A percentile compares a stretch with the other conserved stretches of the same genome.
phyloP scores from a whole-genome alignment of 2,888 invertebrate species.

The Hemistola chrysoprasaria region DNA sequence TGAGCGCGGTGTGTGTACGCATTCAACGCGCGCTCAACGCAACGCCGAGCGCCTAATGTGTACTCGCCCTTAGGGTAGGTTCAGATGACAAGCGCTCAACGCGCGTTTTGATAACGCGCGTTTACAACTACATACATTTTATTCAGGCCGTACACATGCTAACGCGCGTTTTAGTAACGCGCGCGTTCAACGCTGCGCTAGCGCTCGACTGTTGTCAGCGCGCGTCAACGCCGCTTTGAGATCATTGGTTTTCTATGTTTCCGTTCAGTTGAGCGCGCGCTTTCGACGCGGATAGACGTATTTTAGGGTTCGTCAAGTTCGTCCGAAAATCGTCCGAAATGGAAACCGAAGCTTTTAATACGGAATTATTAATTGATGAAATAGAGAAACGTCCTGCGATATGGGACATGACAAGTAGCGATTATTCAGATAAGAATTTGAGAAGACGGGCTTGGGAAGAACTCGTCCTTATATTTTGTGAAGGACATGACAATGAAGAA shows the following conservation, averaged over 20 bases:
- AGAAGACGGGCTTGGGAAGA: slow-evolving; percentile 15
- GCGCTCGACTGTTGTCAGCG: slow-evolving; percentile 27
- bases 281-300: slow-evolving; percentile 18
- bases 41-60: too few species aligned
- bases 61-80: slow-evolving; percentile 2
- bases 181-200: slow-evolving; percentile 30
- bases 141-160: slow-evolving; percentile 30
- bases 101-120: slow-evolving; percentile 28
- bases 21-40: too few species aligned
- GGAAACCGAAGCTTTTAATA: slow-evolving; percentile 19
- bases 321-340: slow-evolving; percentile 18
- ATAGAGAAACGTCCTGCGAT: slow-evolving; percentile 14
- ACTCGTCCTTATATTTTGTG: slow-evolving; percentile 15
- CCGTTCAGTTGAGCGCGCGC: slow-evolving; percentile 3
- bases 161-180: slow-evolving; percentile 27
- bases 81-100: slow-evolving; percentile 17
- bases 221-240: slow-evolving; percentile 18
- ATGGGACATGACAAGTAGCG: slow-evolving; percentile 12
- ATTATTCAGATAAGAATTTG: slow-evolving; percentile 11
- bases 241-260: slow-evolving; percentile 1
- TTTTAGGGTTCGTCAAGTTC: slow-evolving; percentile 16
- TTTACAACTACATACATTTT: slow-evolving; percentile 29
- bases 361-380: slow-evolving; percentile 24
- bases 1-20: too few species aligned
- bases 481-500: slow-evolving; percentile 10